A percentile compares a stretch with the other conserved stretches of the same genome.
phyloP scores from a whole-genome alignment of 1,140 invertebrate species.

The Dendroctonus valens region DNA sequence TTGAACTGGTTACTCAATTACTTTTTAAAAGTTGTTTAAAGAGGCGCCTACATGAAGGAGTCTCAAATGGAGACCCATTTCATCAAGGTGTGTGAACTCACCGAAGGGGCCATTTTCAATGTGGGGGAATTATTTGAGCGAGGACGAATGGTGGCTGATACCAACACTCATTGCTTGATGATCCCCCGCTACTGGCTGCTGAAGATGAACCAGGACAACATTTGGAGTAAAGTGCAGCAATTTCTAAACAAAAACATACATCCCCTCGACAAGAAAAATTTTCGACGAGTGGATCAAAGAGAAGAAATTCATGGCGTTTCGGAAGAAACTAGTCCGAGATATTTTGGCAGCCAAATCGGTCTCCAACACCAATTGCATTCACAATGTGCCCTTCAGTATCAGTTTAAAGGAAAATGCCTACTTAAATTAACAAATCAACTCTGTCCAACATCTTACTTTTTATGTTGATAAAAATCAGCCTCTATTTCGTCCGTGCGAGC shows the following conservation, averaged over 20 bases:
- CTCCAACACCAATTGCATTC: no score
- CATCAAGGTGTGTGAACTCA: no score
- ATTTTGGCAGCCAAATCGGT: no score
- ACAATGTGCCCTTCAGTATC: conserved; percentile 64
- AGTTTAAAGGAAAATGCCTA: conserved; percentile 49
- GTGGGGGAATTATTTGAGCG: no score
- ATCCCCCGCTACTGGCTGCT: conserved; percentile 62
- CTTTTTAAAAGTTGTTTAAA: no score
- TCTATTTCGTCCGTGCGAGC: no score
- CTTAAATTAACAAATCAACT: background rate
- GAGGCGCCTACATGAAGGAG: no score
- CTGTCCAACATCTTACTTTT: conserved; percentile 13
- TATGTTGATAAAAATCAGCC: conserved; percentile 2
- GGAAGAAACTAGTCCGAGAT: no score
- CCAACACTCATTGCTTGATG: conserved; percentile 57
- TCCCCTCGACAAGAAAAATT: conserved; percentile 55
- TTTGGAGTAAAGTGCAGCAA: conserved; percentile 61
- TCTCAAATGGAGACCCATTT: no score
- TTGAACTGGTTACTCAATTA: no score
- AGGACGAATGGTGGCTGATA: conserved; percentile 59
- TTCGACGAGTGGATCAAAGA: conserved; percentile 59
- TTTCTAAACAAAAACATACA: conserved; percentile 62
- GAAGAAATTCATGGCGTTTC: no score
- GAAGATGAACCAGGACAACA: conserved; percentile 61
- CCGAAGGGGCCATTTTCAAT: no score